Conservation (phyloP, 2,888 invertebrate species). For the Yponomeuta malinellus region DNA sequence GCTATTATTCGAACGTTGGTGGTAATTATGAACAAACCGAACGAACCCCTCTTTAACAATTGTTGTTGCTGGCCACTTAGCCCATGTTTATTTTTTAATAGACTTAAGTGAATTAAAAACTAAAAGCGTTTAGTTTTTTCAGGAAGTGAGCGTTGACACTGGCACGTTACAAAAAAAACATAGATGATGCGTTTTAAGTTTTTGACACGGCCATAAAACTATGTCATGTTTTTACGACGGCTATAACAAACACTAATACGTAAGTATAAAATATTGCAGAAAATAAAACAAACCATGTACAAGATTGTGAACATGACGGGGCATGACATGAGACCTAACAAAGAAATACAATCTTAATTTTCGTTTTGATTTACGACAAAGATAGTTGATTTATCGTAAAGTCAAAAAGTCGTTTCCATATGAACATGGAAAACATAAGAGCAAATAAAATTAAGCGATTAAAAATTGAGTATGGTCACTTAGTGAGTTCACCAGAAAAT, state of each 20-base stretch:
- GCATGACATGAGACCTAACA: not conserved
- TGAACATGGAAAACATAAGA: too few relatives aligned
- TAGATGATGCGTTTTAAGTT: conserved; percentile 4
- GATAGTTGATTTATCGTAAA: not conserved
- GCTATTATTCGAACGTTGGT: conserved; percentile 1
- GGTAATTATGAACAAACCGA: not conserved
- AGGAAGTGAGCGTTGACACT: not conserved
- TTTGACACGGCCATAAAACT: conserved; percentile 4
- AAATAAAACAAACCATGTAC: not conserved
- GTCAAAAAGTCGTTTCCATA: not conserved
- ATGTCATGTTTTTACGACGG: conserved; percentile 3
- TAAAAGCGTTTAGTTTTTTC: not conserved
- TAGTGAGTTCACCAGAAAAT: too few relatives aligned
- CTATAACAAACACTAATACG: not conserved
- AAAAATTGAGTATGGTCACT: too few relatives aligned
- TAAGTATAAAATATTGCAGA: not conserved
- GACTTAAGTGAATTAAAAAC: too few relatives aligned
- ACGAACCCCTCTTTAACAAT: not conserved
- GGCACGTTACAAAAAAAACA: not conserved
- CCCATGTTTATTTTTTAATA: not conserved
- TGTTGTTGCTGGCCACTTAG: not conserved
- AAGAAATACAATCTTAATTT: conserved; percentile 3
- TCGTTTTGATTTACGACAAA: not conserved
- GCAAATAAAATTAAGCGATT: too few relatives aligned
- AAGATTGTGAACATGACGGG: not conserved